Base-by-base conservation (phyloP, 1,140 invertebrate genomes). In the Oncopodura yosiiana region DNA sequence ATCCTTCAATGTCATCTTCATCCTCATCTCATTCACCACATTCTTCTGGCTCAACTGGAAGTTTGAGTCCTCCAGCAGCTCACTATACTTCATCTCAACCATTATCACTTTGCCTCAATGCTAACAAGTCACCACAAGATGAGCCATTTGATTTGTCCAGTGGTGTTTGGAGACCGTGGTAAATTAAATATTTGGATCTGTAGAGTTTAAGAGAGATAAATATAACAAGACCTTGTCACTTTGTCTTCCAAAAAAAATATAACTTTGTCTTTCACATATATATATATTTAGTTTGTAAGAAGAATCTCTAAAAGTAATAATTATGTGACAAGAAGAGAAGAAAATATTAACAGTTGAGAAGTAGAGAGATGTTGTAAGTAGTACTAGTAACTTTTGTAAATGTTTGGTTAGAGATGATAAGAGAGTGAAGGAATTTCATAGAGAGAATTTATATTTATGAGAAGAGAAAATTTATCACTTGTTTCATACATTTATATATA, bases 61-160 rank as follows among this genome's bases (percentile, higher is more conserved):
- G 50, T 53, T 32, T 59, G 11, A 59, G 57, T n/a, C 58, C 58
- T 30, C 41, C 53, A 49, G 49, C 58, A 43, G 49, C 49, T 44
- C 48, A 50, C 39, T 21, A 30, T 42, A 29, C 38, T 18, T 26
- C 1, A 32, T 19, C 36, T 43, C 6, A 42, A 11, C 32, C 19
- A 16, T 4, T 49, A 27, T 14, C 49, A 49, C 39, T 27, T 37
- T 36, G 3, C n/a, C 18, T n/a, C 21, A 19, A 12, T 11, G 26
- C 36, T 11, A 37, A 38, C n/a, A 29, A 6, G 23, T 24, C 23
- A 18, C 53, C 37, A 18, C 44, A 37, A 26, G 58, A 63, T 39
- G 62, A 60, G 24, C 62, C 58, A 0, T 57, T 63, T 36, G 58
- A 63, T 38, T 39, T 63, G 14, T 63, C 62, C 34, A 55, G 54